Conservation (phyloP, 2,113 vertebrate species). For the Stercorarius parasiticus region DNA sequence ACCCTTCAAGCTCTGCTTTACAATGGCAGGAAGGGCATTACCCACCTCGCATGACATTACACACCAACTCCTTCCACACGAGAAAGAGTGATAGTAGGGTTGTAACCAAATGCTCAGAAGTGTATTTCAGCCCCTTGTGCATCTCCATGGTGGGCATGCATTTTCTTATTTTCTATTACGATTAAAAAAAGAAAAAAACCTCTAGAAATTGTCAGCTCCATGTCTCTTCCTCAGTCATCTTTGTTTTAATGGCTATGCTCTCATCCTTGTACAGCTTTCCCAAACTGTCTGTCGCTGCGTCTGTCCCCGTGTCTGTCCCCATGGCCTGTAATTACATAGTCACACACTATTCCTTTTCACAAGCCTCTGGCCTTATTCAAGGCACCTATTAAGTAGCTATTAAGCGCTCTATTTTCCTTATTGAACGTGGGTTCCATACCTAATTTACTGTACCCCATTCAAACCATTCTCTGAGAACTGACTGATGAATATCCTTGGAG, state of each 20-base stretch:
- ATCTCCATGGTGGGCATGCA: background rate
- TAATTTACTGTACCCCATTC: background rate
- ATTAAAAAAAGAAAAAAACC: too few species aligned
- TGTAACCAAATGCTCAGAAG: background rate
- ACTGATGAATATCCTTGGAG: background rate
- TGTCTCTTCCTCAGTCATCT: too few species aligned
- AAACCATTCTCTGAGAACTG: background rate
- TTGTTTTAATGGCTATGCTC: too few species aligned
- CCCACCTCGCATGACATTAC: background rate
- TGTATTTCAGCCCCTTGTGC: background rate
- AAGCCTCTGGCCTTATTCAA: background rate
- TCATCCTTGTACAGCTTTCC: too few species aligned
- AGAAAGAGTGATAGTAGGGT: background rate
- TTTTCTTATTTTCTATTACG: too few species aligned
- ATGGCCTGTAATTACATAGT: background rate
- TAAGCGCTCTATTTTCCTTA: background rate
- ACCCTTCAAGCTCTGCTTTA: background rate
- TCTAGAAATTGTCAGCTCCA: too few species aligned
- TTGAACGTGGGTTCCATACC: fast-evolving
- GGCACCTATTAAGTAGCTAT: background rate
- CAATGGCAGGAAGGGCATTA: background rate
- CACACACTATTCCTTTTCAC: background rate
- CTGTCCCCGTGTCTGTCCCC: too few species aligned
- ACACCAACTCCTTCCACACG: background rate
- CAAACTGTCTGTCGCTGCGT: too few species aligned